Evolutionary conservation across 53 echinoderm and acorn worm species (phyloP), one percentile per base, ranked within the genome.

Genomic region (Holothuria scabra): DNA sequence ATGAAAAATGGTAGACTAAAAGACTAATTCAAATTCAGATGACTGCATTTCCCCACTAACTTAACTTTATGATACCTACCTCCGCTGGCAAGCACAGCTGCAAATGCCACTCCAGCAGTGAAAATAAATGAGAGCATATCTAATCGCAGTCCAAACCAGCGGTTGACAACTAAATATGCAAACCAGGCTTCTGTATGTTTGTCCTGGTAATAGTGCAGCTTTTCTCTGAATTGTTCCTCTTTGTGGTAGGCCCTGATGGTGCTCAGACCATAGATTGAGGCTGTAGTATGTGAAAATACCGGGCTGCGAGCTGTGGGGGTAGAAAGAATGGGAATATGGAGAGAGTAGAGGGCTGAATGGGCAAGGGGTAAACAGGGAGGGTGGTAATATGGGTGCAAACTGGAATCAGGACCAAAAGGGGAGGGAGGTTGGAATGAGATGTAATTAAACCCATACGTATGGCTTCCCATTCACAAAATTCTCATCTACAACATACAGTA

Each of bases 141-240:
- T 55, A 97, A 80, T n/a, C 99, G 84, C 11, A 97, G 60, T 0
- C 94, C 93, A 74, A 94, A 97, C 92, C 92, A 94, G 49, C 99
- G 84, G 28, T 89, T 90, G 59, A 88, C 86, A 20, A 90, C 87
- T 26, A 97, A 74, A 84, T 86, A 97, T 35, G 90, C 79, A 59
- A 97, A 92, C 99, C 99, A 97, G 11, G 94, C 90, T 65, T 88
- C 94, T 0, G 99, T 86, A 56, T 97, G 94, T 22, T 60, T 83
- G 75, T 94, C 94, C 83, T 94, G 94, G 44, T 85, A 84, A 0
- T 12, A 46, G 65, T 85, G 76, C 79, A 97, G 92, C 64, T 90
- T 79, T 0, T 70, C 5, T 25, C 70, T 62, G 70, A 94, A 92
- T 23, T 89, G 81, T 13, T 55, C 41, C 34, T 97, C 87, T 65